Percentiles rank a stretch among this genome's conserved stretches.
These are phyloP conservation scores for Oreochromis aureus DNA, from an alignment of 2,113 vertebrate genomes.

Conservation along the genomic window DNA sequence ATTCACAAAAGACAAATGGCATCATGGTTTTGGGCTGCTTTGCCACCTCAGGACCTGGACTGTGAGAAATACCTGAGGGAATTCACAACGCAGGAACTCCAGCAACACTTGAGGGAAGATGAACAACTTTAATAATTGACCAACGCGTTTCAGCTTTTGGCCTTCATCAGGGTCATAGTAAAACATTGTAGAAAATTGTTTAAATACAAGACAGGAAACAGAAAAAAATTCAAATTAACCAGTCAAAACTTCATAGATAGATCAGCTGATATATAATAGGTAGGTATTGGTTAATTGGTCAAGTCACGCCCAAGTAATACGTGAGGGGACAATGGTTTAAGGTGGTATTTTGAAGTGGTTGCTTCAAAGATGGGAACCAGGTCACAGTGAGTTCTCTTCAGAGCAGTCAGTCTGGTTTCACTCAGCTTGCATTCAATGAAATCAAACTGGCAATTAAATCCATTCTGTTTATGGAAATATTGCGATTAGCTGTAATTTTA, in stretches of 20 bases:
- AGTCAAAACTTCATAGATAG: too few relatives aligned
- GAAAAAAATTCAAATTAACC: too few relatives aligned
- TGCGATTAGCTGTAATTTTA: rapidly evolving
- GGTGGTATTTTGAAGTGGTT: neutral
- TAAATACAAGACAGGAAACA: too few relatives aligned
- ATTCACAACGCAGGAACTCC: too few relatives aligned
- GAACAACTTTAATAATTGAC: too few relatives aligned
- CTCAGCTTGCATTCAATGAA: neutral
- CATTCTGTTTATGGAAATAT: neutral
- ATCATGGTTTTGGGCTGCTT: neutral
- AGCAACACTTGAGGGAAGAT: too few relatives aligned
- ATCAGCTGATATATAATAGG: too few relatives aligned
- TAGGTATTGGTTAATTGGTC: too few relatives aligned
- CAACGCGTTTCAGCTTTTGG: too few relatives aligned
- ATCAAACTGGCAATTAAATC: neutral
- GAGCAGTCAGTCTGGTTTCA: neutral
- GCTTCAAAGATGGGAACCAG: neutral
- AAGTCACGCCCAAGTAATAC: too few relatives aligned
- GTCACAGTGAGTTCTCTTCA: neutral
- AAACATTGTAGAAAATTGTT: too few relatives aligned
- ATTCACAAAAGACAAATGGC: neutral
- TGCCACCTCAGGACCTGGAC: neutral
- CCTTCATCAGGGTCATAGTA: too few relatives aligned
- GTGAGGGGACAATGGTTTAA: neutral
- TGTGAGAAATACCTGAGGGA: neutral